These are phyloP conservation scores for Ptyas mucosa DNA, from an alignment of 2,113 vertebrate genomes.

Conservation along the genomic window DNA sequence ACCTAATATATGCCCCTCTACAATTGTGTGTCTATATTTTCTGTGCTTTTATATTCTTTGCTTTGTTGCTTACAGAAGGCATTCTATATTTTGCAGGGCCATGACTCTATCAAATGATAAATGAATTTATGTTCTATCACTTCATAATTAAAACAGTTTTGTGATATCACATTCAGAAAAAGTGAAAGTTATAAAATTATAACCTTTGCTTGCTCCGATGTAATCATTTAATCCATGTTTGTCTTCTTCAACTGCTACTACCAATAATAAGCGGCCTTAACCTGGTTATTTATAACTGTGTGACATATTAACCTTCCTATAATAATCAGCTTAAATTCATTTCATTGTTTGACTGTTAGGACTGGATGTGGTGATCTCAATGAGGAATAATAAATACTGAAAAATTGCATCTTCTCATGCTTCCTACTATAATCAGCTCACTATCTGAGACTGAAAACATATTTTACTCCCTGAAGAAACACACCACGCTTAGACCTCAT, in stretches of 20 bases:
- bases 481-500: not conserved
- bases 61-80: not conserved
- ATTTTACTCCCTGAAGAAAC: not conserved
- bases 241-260: not conserved
- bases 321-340: slow-evolving; percentile 30
- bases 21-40: not conserved
- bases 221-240: not conserved
- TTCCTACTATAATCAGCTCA: not conserved
- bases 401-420: slow-evolving; percentile 22
- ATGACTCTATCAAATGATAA: not conserved
- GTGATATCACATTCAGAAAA: not conserved
- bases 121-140: not conserved
- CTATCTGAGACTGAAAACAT: not conserved
- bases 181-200: not conserved
- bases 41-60: not conserved
- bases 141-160: not conserved
- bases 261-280: not conserved
- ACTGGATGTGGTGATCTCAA: slow-evolving; percentile 12
- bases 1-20: too few relatives aligned
- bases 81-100: not conserved
- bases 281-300: not conserved
- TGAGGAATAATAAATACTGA: slow-evolving; percentile 31
- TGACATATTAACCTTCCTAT: not conserved
- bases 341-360: slow-evolving; percentile 24
- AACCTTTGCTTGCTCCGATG: not conserved